Evolutionary conservation across 2,113 vertebrate genomes (phyloP).

Genomic region (Cavia aperea): DNA sequence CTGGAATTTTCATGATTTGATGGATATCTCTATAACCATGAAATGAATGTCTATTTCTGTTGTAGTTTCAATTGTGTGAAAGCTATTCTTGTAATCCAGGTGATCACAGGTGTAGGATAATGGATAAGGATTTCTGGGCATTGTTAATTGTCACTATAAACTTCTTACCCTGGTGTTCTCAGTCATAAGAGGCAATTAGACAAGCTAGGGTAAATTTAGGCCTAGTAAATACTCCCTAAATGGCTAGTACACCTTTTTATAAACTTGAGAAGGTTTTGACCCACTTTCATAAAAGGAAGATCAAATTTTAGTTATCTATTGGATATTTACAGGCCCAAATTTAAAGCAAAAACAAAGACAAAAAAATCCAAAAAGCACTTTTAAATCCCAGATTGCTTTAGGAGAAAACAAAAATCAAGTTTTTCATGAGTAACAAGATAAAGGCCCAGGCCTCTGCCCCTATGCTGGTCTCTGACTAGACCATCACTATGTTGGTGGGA

Average conservation of each 20-base stretch:
- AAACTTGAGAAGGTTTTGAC: neutral
- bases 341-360: neutral
- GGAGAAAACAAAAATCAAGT: neutral
- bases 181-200: neutral
- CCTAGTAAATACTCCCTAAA: neutral
- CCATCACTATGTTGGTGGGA: neutral
- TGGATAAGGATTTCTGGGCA: neutral
- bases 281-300: neutral
- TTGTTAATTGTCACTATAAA: neutral
- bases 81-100: neutral
- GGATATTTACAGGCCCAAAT: neutral
- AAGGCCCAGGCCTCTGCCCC: neutral
- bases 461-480: neutral
- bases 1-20: neutral
- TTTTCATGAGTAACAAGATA: neutral
- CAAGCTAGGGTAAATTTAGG: neutral
- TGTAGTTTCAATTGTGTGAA: neutral
- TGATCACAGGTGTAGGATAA: neutral
- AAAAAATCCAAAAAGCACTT: neutral
- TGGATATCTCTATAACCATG: too few relatives aligned
- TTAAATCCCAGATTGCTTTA: neutral
- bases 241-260: neutral
- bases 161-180: neutral
- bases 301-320: neutral
- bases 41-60: neutral